Conservation (phyloP, 2,888 invertebrate genomes). For the Mythimna pallens region DNA sequence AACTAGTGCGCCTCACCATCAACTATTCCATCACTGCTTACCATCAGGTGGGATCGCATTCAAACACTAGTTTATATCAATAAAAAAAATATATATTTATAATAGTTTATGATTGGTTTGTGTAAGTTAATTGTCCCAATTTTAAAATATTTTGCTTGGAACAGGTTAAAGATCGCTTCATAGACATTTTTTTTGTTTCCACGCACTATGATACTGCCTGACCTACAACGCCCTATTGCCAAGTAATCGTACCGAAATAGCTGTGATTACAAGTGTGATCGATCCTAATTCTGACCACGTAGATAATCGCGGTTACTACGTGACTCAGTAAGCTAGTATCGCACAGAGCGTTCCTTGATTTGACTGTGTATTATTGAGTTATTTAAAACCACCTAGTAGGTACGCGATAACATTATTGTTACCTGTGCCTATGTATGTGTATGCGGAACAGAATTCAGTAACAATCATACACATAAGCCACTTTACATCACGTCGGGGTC, state of each 20-base stretch:
- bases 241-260: conserved; percentile 17
- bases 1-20: no score
- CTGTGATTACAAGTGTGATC: conserved; percentile 20
- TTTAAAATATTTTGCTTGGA: no score
- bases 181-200: neutral
- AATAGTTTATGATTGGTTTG: neutral
- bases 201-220: neutral
- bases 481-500: no score
- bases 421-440: neutral
- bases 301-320: conserved; percentile 42
- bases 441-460: conserved; percentile 3
- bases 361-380: conserved; percentile 5
- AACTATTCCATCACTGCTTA: no score
- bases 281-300: conserved; percentile 49
- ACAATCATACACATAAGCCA: neutral
- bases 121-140: no score
- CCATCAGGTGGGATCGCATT: no score
- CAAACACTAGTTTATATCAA: no score
- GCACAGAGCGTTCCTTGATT: conserved; percentile 34
- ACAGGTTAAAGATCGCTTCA: neutral
- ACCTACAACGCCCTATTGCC: conserved; percentile 1
- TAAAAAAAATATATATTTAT: neutral
- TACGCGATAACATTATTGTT: neutral
- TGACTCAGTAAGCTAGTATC: conserved; percentile 30
- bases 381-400: conserved; percentile 14